Conservation (phyloP, 2,797 vertebrate genomes). For the Picus viridis region DNA sequence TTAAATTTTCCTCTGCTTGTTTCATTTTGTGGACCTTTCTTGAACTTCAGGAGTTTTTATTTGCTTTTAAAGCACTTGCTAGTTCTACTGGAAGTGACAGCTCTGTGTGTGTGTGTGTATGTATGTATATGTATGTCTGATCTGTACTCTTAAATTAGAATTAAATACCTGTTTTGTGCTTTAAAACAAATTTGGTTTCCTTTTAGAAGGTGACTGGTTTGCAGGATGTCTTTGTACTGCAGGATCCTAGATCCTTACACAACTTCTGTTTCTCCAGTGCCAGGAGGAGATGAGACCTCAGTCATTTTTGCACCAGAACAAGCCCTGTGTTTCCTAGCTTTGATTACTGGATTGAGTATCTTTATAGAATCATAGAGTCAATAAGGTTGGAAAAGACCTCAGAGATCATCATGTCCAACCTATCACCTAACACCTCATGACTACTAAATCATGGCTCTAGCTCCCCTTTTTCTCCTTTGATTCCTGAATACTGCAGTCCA, state of each 20-base stretch:
- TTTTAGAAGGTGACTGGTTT: neutral
- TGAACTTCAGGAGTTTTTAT: neutral
- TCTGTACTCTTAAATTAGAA: neutral
- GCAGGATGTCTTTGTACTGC: neutral
- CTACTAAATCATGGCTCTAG: too few species aligned
- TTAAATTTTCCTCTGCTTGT: neutral
- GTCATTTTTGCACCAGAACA: neutral
- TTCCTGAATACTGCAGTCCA: neutral
- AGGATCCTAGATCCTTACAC: neutral
- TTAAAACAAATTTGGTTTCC: neutral
- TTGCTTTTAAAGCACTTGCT: neutral
- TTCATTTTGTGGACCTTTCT: neutral
- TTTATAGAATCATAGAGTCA: too few species aligned
- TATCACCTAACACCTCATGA: too few species aligned
- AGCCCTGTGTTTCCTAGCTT: neutral
- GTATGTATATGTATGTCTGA: neutral
- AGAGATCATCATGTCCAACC: too few species aligned
- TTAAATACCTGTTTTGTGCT: neutral
- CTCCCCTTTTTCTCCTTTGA: neutral
- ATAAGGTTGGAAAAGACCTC: too few species aligned
- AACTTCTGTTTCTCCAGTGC: neutral
- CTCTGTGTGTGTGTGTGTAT: neutral
- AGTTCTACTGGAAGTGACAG: neutral
- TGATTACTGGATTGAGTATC: neutral
- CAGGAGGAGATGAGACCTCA: neutral